phyloP scores from a whole-genome alignment of 2,113 vertebrate genomes.

The Entelurus aequoreus region DNA sequence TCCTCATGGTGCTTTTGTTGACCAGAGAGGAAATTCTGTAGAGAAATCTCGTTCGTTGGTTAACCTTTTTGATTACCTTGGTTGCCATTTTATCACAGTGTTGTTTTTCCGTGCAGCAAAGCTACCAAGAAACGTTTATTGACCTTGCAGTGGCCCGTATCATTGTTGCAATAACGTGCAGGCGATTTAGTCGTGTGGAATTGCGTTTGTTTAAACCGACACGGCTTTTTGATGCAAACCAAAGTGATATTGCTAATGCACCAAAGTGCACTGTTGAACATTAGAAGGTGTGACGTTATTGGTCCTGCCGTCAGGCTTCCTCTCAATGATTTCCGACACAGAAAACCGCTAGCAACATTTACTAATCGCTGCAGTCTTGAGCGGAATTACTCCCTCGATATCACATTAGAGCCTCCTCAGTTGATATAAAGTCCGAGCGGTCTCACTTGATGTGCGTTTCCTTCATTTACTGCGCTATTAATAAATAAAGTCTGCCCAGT shows the following conservation, averaged over 20 bases:
- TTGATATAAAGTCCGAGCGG: neutral
- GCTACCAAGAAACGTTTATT: too few species aligned
- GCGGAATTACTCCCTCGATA: neutral
- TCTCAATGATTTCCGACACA: slow-evolving; percentile 2
- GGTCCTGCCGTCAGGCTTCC: slow-evolving; percentile 7
- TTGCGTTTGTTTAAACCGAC: neutral
- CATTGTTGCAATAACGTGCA: too few species aligned
- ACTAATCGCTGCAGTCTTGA: neutral
- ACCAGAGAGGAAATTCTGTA: too few species aligned
- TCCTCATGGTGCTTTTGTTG: too few species aligned
- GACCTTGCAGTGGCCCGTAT: too few species aligned
- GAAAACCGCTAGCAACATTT: neutral
- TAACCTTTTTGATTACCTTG: too few species aligned
- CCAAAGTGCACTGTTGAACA: neutral
- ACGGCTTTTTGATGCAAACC: slow-evolving; percentile 10
- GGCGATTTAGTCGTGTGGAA: too few species aligned
- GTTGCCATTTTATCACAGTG: too few species aligned
- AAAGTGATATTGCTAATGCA: slow-evolving; percentile 21
- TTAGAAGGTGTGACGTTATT: neutral
- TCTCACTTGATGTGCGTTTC: neutral
- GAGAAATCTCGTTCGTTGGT: too few species aligned
- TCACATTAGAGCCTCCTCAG: slow-evolving; percentile 5
- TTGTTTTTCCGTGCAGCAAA: too few species aligned
- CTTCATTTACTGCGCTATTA: slow-evolving; percentile 2
- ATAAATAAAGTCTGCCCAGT: neutral